phyloP scores from a whole-genome alignment of 1,140 invertebrate species.

The Halesus radiatus region DNA sequence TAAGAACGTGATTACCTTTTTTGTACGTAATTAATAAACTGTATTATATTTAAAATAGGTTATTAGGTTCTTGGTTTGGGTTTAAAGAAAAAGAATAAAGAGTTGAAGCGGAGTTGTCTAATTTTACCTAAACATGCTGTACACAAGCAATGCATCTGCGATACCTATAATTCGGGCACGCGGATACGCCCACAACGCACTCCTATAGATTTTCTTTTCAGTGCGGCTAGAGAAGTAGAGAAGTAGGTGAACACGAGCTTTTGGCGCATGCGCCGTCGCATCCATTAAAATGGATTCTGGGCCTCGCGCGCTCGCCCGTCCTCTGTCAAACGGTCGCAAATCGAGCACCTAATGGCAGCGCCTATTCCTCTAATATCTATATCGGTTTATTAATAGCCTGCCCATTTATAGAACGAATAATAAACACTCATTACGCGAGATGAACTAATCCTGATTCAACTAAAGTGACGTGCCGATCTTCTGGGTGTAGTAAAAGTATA shows the following conservation, averaged over 20 bases:
- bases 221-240: not conserved
- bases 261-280: conserved; percentile 61
- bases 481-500: conserved; percentile 30
- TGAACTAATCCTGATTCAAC: conserved; percentile 3
- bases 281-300: conserved; percentile 65
- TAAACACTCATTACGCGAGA: not conserved
- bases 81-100: too few species aligned
- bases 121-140: too few species aligned
- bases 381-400: conserved; percentile 32
- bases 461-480: conserved; percentile 24
- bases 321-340: conserved; percentile 38
- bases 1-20: too few species aligned
- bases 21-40: too few species aligned
- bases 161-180: too few species aligned
- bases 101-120: too few species aligned
- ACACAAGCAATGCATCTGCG: too few species aligned
- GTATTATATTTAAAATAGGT: too few species aligned
- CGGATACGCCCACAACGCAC: not conserved
- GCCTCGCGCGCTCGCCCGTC: conserved; percentile 63
- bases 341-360: conserved; percentile 37
- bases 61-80: too few species aligned
- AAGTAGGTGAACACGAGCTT: conserved; percentile 55
- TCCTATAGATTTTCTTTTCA: not conserved
- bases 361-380: conserved; percentile 29
- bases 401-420: conserved; percentile 30